phyloP scores from a whole-genome alignment of 2,888 invertebrate species.

The Dasysyrphus albostriatus region DNA sequence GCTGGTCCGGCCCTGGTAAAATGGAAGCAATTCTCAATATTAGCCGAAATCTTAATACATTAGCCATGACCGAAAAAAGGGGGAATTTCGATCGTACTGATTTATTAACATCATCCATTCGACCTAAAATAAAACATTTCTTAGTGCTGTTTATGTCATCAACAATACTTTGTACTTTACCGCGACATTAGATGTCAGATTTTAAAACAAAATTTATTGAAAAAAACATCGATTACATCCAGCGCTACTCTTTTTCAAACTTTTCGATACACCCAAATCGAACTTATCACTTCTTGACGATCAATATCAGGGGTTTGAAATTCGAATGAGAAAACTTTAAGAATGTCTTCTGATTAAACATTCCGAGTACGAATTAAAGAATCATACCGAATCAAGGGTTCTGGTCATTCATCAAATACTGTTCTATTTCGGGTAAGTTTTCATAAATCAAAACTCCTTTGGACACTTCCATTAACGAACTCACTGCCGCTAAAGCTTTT shows the following conservation, averaged over 20 bases:
- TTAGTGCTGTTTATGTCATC: too few species aligned
- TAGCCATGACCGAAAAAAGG: too few species aligned
- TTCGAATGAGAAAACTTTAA: background rate
- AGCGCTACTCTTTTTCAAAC: background rate
- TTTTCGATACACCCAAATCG: background rate
- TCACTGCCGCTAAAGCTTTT: constrained; percentile 36
- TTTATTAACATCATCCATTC: too few species aligned
- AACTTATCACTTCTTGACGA: background rate
- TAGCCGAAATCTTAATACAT: too few species aligned
- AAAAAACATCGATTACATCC: too few species aligned
- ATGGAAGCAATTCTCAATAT: too few species aligned
- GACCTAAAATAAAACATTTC: too few species aligned
- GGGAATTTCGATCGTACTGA: too few species aligned
- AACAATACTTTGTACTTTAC: too few species aligned
- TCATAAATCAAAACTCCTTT: constrained; percentile 52
- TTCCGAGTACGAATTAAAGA: background rate
- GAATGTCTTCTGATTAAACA: background rate
- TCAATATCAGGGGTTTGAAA: background rate
- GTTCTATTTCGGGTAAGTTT: constrained; percentile 48
- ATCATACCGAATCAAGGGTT: constrained; percentile 16
- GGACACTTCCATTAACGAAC: background rate
- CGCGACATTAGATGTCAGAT: too few species aligned
- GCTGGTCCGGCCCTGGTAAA: too few species aligned
- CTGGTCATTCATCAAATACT: constrained; percentile 25
- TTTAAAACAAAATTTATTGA: too few species aligned